These are phyloP conservation scores for Dromiciops gliroides DNA, from an alignment of 2,113 vertebrate genomes.

Conservation along the genomic window DNA sequence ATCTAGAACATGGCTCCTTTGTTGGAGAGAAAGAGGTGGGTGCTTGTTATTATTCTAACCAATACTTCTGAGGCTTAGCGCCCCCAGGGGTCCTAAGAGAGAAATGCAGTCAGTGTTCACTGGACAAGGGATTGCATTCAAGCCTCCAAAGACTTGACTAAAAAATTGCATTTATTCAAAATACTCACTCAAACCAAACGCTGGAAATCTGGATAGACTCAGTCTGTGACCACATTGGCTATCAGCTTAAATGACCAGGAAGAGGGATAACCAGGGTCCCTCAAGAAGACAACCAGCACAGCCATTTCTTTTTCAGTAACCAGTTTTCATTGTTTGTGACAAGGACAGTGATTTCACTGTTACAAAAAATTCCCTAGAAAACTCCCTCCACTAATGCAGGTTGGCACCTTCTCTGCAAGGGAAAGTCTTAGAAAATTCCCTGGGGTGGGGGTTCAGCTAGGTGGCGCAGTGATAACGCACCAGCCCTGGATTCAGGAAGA, in stretches of 20 bases:
- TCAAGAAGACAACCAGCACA: not conserved
- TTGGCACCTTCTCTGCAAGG: not conserved
- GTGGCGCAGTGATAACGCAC: too few relatives aligned
- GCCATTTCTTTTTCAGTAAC: not conserved
- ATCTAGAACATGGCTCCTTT: not conserved
- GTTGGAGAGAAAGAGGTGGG: not conserved
- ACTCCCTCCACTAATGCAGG: not conserved
- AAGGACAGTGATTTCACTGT: not conserved
- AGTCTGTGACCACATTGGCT: not conserved
- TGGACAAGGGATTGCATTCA: not conserved
- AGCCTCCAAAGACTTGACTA: not conserved
- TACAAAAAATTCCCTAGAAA: not conserved
- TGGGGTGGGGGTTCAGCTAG: too few relatives aligned
- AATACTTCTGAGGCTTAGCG: not conserved
- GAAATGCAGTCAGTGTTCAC: not conserved
- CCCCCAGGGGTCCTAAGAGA: not conserved
- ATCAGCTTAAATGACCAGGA: not conserved
- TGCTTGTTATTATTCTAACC: not conserved
- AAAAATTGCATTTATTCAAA: not conserved
- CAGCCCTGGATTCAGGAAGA: too few relatives aligned
- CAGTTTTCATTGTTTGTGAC: not conserved
- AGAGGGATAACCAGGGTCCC: not conserved
- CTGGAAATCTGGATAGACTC: not conserved
- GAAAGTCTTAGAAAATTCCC: not conserved
- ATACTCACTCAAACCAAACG: not conserved